phyloP scores from a whole-genome alignment of 2,113 vertebrate species.

The Danio rerio region GRCz12tu NC_133177.1:4777001-4777500 shows the following conservation, averaged over 20 bases:
- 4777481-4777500: neutral
- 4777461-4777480: neutral
- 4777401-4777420: slow-evolving; percentile 63
- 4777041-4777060: too few species aligned
- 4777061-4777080: too few species aligned
- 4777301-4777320: neutral
- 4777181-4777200: neutral
- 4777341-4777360: slow-evolving; percentile 43
- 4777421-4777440: neutral
- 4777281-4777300: neutral
- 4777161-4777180: neutral
- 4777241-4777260: neutral
- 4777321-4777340: slow-evolving; percentile 55
- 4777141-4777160: slow-evolving; percentile 9
- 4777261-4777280: slow-evolving; percentile 32
- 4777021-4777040: too few species aligned
- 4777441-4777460: neutral
- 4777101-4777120: too few species aligned
- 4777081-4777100: too few species aligned
- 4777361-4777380: slow-evolving; percentile 68
- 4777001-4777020: too few species aligned
- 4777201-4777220: neutral
- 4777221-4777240: neutral
- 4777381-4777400: slow-evolving; percentile 66
- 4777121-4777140: too few species aligned